Conservation (phyloP, 2,797 vertebrate genomes). For the Poeciliopsis gracilis region DNA sequence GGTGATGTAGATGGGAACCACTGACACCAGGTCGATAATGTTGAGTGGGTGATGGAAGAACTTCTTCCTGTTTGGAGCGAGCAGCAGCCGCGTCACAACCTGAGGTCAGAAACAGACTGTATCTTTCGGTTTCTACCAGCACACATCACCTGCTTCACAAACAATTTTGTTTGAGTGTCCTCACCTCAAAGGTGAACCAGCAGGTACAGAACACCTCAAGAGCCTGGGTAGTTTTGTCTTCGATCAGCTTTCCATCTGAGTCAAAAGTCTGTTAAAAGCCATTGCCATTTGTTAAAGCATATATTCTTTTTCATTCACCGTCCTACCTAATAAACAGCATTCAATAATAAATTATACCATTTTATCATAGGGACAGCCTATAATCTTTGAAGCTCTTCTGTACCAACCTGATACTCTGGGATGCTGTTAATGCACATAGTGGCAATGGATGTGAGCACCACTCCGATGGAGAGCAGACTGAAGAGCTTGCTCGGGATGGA, state of each 20-base stretch:
- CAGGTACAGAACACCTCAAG: slow-evolving; percentile 95
- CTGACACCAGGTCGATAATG: slow-evolving; percentile 93
- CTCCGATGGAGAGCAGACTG: slow-evolving; percentile 92
- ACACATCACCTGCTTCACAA: neutral
- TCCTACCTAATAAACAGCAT: neutral
- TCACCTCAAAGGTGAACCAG: slow-evolving; percentile 96
- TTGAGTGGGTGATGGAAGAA: slow-evolving; percentile 95
- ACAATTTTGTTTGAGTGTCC: neutral
- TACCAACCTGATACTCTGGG: slow-evolving; percentile 87
- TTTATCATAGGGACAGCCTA: neutral
- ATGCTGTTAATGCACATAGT: slow-evolving; percentile 97
- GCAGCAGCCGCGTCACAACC: slow-evolving; percentile 89
- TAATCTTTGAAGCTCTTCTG: neutral
- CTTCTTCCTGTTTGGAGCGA: slow-evolving; percentile 90
- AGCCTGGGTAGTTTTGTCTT: slow-evolving; percentile 86
- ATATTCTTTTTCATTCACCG: neutral
- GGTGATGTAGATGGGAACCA: slow-evolving; percentile 94
- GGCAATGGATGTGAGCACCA: slow-evolving; percentile 92
- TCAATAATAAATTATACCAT: neutral
- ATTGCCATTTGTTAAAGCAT: neutral
- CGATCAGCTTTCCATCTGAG: slow-evolving; percentile 74
- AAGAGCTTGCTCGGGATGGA: slow-evolving; percentile 97
- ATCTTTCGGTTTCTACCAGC: neutral
- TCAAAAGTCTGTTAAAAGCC: slow-evolving; percentile 73
- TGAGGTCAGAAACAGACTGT: slow-evolving; percentile 28